Percentiles rank a stretch among this genome's conserved stretches.
phyloP scores from a whole-genome alignment of 2,113 vertebrate species.

The Natator depressus region DNA sequence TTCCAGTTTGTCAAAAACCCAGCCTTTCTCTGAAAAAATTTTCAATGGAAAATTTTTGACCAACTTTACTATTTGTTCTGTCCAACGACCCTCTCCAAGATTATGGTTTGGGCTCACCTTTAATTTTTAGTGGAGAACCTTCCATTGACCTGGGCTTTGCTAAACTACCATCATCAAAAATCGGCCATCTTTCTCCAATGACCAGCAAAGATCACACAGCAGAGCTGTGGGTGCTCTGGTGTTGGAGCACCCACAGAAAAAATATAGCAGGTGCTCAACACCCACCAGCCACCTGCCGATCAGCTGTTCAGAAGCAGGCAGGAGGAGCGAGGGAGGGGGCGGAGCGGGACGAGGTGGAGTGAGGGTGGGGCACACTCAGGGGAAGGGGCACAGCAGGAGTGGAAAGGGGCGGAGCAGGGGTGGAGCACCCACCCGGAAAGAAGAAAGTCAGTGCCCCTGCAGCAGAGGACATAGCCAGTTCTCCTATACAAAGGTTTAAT shows the following conservation, averaged over 20 bases:
- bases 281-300: no score
- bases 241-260: no score
- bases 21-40: neutral
- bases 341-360: no score
- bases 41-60: neutral
- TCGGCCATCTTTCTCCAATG: neutral
- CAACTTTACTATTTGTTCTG: neutral
- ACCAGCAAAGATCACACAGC: neutral
- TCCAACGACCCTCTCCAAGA: neutral
- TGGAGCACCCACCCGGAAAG: no score
- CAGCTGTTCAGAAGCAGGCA: no score
- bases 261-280: no score
- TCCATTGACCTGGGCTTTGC: slow-evolving; percentile 38
- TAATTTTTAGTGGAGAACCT: neutral
- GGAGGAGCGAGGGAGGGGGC: no score
- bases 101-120: neutral
- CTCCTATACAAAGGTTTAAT: neutral
- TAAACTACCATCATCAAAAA: neutral
- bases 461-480: neutral
- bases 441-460: no score
- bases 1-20: neutral
- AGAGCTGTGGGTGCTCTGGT: no score
- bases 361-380: no score
- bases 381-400: no score
- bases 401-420: no score